Conservation (phyloP, 2,113 vertebrate species). For the Recurvirostra avosetta region DNA sequence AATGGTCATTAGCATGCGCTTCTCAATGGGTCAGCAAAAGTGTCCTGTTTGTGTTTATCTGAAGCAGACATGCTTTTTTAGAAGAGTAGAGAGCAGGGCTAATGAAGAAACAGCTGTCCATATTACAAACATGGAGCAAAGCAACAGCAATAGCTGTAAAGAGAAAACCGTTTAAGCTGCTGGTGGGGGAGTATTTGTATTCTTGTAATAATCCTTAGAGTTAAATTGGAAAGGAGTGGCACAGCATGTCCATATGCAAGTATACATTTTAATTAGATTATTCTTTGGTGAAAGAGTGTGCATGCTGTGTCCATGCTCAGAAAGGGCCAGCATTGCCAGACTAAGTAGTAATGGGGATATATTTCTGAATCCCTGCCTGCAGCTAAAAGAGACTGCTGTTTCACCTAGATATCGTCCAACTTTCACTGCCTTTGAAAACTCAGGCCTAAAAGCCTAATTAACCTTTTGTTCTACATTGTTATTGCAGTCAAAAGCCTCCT, state of each 20-base stretch:
- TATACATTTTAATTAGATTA: constrained; percentile 39
- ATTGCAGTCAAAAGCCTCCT: constrained; percentile 30
- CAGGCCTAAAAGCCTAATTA: constrained; percentile 26
- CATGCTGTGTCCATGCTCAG: neutral
- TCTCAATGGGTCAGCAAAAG: neutral
- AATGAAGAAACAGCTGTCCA: neutral
- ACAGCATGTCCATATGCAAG: neutral
- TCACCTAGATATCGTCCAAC: neutral
- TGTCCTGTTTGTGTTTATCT: neutral
- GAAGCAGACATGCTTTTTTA: neutral
- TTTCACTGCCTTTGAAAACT: constrained; percentile 23
- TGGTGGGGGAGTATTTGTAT: neutral
- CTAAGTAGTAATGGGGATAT: neutral
- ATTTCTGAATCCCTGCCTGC: neutral
- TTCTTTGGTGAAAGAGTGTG: neutral
- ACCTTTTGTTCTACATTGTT: constrained; percentile 37
- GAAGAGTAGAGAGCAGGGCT: neutral
- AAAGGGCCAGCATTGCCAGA: neutral
- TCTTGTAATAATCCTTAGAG: neutral
- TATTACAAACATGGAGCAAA: neutral
- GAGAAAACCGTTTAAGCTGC: neutral
- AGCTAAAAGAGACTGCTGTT: neutral
- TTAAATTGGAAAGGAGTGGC: neutral
- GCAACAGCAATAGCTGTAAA: neutral
- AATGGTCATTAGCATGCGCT: neutral